Evolutionary conservation across 2,113 vertebrate species (phyloP).

Genomic region (Brachirus orientalis): DNA sequence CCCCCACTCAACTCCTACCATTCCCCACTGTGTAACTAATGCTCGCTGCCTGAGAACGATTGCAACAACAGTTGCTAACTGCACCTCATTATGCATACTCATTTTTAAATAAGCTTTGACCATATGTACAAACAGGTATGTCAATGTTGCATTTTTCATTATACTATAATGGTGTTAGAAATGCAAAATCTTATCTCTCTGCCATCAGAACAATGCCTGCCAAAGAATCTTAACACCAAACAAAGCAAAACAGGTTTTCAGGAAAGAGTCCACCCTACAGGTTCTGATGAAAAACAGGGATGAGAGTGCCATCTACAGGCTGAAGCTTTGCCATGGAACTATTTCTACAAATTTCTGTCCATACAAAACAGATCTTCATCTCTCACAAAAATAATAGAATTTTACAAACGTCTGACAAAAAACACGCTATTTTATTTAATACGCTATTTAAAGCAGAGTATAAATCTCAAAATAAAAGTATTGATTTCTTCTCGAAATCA

Average conservation of each 20-base stretch:
- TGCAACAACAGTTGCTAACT: slow-evolving; percentile 71
- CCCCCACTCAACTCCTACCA: slow-evolving; percentile 70
- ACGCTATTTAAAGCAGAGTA: slow-evolving; percentile 32
- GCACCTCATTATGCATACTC: slow-evolving; percentile 66
- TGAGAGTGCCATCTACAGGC: slow-evolving; percentile 78
- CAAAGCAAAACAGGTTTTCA: slow-evolving; percentile 48
- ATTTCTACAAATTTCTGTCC: slow-evolving; percentile 14
- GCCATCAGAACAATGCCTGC: slow-evolving; percentile 35
- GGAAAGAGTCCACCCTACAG: slow-evolving; percentile 58
- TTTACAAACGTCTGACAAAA: too few relatives aligned
- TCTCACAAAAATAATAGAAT: neutral
- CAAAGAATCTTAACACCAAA: slow-evolving; percentile 42
- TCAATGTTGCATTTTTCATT: slow-evolving; percentile 7
- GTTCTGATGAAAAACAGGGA: slow-evolving; percentile 67
- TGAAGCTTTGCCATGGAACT: slow-evolving; percentile 33
- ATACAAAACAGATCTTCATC: slow-evolving; percentile 24
- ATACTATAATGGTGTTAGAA: neutral
- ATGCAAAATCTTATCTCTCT: neutral
- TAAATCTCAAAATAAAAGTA: slow-evolving; percentile 28
- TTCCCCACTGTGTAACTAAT: slow-evolving; percentile 76
- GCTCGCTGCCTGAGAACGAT: slow-evolving; percentile 64
- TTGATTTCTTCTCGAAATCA: slow-evolving; percentile 26
- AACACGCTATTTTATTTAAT: too few relatives aligned
- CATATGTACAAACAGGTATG: slow-evolving; percentile 58
- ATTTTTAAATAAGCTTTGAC: slow-evolving; percentile 58